Evolutionary conservation across 1,140 invertebrate species (phyloP).

Genomic region (Caenorhabditis remanei): DNA sequence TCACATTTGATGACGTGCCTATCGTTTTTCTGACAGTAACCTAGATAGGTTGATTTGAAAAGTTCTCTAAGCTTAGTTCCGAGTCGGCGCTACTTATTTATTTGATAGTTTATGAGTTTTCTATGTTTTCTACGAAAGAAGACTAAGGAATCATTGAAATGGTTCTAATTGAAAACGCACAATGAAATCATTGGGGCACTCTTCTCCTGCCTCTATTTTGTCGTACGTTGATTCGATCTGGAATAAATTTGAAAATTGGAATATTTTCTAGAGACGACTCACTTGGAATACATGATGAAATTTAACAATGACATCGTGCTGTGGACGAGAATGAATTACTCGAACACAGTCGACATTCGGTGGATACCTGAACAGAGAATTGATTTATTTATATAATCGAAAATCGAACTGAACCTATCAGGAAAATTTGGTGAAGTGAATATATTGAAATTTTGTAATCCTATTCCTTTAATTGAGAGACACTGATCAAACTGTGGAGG

Average conservation of each 20-base stretch:
- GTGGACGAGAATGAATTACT: conserved; percentile 44
- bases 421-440: conserved; percentile 44
- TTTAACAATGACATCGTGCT: conserved; percentile 57
- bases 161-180: conserved; percentile 8
- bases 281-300: conserved; percentile 58
- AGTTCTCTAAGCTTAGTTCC: too few relatives aligned
- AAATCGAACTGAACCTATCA: neutral
- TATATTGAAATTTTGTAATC: conserved; percentile 42
- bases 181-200: conserved; percentile 55
- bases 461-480: conserved; percentile 50
- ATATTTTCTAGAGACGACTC: neutral
- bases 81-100: too few relatives aligned
- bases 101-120: too few relatives aligned
- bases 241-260: neutral
- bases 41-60: too few relatives aligned
- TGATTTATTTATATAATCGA: too few relatives aligned
- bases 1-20: too few relatives aligned
- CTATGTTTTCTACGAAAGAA: neutral
- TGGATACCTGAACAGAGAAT: conserved; percentile 26
- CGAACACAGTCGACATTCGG: conserved; percentile 59
- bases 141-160: neutral
- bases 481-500: conserved; percentile 30
- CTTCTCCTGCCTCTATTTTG: conserved; percentile 42
- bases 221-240: conserved; percentile 54
- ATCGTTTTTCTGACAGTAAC: too few relatives aligned